phyloP scores from a whole-genome alignment of 1,140 invertebrate genomes.

The Octopus bimaculoides region DNA sequence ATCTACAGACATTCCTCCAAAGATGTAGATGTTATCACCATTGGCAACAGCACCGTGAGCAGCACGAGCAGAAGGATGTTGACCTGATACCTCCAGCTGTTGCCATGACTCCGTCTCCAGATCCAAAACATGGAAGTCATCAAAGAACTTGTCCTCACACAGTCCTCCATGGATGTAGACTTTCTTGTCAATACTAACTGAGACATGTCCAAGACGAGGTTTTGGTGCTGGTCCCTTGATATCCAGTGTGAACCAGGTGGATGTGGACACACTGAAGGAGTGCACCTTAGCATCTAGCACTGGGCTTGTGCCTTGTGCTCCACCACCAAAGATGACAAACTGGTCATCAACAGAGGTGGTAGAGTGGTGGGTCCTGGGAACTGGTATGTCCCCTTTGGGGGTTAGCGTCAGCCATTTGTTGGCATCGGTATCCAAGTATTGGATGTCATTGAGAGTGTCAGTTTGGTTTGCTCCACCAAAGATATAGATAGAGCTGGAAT shows the following conservation, averaged over 20 bases:
- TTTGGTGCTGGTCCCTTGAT: slow-evolving; percentile 50
- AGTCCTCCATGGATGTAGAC: slow-evolving; percentile 57
- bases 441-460: slow-evolving; percentile 55
- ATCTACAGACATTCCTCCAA: slow-evolving; percentile 55
- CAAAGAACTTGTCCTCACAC: slow-evolving; percentile 51
- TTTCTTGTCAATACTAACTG: slow-evolving; percentile 45
- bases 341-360: slow-evolving; percentile 44
- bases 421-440: slow-evolving; percentile 44
- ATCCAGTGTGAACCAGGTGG: slow-evolving; percentile 44
- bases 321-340: slow-evolving; percentile 56
- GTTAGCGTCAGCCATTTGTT: slow-evolving; percentile 42
- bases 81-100: slow-evolving; percentile 1
- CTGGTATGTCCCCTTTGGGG: slow-evolving; percentile 41
- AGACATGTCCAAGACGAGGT: slow-evolving; percentile 56
- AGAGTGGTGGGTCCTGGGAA: slow-evolving; percentile 52
- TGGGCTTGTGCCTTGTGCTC: slow-evolving; percentile 50
- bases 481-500: slow-evolving; percentile 50
- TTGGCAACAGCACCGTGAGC: slow-evolving; percentile 48
- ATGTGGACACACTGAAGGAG: slow-evolving; percentile 42
- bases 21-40: slow-evolving; percentile 47
- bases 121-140: slow-evolving; percentile 56
- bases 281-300: slow-evolving; percentile 54
- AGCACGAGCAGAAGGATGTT: slow-evolving; percentile 45
- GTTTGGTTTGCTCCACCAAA: slow-evolving; percentile 56
- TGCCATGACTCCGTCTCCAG: slow-evolving; percentile 48